phyloP scores from a whole-genome alignment of 2,113 vertebrate genomes.

The Mus spicilegus region DNA sequence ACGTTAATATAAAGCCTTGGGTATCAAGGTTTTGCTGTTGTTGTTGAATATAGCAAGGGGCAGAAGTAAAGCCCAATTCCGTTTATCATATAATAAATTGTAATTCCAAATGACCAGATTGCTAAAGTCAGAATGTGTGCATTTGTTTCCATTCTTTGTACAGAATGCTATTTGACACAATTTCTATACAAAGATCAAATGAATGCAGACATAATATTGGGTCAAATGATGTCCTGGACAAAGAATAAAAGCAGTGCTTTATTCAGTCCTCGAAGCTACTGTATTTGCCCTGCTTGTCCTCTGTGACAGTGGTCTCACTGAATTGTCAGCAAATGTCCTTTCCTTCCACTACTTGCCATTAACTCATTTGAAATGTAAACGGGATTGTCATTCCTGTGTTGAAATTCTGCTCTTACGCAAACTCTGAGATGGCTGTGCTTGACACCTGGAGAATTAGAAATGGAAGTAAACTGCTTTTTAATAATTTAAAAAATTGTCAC shows the following conservation, averaged over 20 bases:
- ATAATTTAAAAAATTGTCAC: not conserved
- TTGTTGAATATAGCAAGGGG: not conserved
- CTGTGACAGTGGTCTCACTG: not conserved
- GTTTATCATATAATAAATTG: conserved; percentile 9
- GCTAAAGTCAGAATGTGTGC: not conserved
- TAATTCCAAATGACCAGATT: conserved; percentile 6
- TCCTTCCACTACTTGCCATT: not conserved
- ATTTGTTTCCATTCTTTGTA: conserved; percentile 8
- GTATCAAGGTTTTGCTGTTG: not conserved
- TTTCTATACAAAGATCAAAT: not conserved
- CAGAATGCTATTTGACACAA: not conserved
- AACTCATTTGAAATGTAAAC: not conserved
- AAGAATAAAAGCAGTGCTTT: not conserved
- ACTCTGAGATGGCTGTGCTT: not conserved
- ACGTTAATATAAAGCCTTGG: conserved; percentile 43
- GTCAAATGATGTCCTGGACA: not conserved
- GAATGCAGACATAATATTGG: not conserved
- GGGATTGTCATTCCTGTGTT: not conserved
- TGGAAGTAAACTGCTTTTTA: not conserved
- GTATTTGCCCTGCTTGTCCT: not conserved
- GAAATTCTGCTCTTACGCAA: not conserved
- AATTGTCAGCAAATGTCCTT: not conserved
- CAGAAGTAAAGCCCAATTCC: conserved; percentile 53
- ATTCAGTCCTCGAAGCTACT: not conserved
- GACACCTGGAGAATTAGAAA: conserved; percentile 41